Percentiles rank a stretch among this genome's conserved stretches.
Conservation (phyloP, 1,140 invertebrate species). For the Thrips palmi region DNA sequence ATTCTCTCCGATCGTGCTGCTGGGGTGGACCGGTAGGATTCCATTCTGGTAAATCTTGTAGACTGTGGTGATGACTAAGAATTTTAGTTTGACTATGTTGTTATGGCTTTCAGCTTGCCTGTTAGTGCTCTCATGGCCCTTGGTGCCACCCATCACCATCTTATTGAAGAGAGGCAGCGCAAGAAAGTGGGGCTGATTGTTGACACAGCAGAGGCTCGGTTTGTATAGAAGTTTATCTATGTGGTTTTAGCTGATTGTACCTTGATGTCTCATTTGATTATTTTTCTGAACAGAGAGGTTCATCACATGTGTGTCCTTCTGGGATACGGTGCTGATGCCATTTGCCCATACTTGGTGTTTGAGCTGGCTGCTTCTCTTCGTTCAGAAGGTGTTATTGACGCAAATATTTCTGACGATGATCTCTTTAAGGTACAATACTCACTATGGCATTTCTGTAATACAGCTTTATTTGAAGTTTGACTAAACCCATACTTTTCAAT, state of each 20-base stretch:
- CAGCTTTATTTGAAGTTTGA: too few species aligned
- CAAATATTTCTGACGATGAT: slow-evolving; percentile 56
- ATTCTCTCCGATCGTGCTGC: slow-evolving; percentile 73
- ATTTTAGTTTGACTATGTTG: too few species aligned
- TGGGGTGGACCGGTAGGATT: slow-evolving; percentile 34
- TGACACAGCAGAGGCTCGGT: slow-evolving; percentile 84
- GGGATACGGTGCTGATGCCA: slow-evolving; percentile 93
- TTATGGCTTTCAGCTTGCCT: slow-evolving; percentile 34
- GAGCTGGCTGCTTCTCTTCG: slow-evolving; percentile 71
- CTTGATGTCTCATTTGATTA: slow-evolving; percentile 5
- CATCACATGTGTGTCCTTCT: slow-evolving; percentile 92
- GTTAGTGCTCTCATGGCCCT: slow-evolving; percentile 72
- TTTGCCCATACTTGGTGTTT: slow-evolving; percentile 94
- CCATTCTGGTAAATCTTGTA: slow-evolving; percentile 6
- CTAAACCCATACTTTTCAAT: too few species aligned
- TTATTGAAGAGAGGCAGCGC: slow-evolving; percentile 85
- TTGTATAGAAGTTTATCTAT: slow-evolving; percentile 9
- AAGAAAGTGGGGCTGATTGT: slow-evolving; percentile 91
- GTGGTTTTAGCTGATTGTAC: slow-evolving; percentile 4
- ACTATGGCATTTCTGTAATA: slow-evolving; percentile 11
- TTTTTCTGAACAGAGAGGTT: slow-evolving; percentile 46
- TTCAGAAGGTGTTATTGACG: slow-evolving; percentile 61
- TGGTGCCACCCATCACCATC: slow-evolving; percentile 85
- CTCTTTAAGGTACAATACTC: slow-evolving; percentile 53
- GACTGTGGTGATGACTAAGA: too few species aligned